Evolutionary conservation across 1,140 invertebrate genomes (phyloP), one percentile per base, ranked within the genome.

Genomic region (Bilobella aurantiaca): DNA sequence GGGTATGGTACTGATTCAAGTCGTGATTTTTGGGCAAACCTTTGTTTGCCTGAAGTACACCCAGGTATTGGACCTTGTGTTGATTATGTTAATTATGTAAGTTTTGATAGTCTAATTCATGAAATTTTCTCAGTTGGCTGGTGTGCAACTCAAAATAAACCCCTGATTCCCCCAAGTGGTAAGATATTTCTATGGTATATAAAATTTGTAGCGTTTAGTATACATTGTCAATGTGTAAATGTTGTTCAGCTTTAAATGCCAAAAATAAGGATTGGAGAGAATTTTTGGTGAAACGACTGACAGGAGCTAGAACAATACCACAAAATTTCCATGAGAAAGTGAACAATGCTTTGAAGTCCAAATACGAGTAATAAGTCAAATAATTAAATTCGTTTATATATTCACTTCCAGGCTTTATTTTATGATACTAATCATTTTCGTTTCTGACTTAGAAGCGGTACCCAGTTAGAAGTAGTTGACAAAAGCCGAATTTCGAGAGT

Each of bases 241-340:
- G 3, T 57, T 58, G 3, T 62, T 18, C 72, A 83, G 82, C 84
- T 58, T 90, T 92, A 73, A 89, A 93, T 77, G 85, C 90, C 74
- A 96, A 96, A 79, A 92, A 93, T 78, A 85, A 84, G 73, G 93
- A 97, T 79, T 97, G 94, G 94, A 94, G 96, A 77, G 90, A 91
- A 74, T 96, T 95, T 77, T 78, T 97, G 30, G 87, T 94, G 62
- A 89, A 89, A 74, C 82, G 91, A 69, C 79, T 98, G 58, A 95
- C 93, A 0, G 91, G 93, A n/a, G 90, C 93, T 21, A 81, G 91
- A 65, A 96, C 94, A 18, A 79, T 96, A 62, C 93, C 93, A 2
- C 87, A 89, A 16, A 92, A 93, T 78, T 96, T 95, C 79, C 88
- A 90, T 73, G 85, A 83, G 72, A 93, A 94, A 82, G 84, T 94